A percentile compares a stretch with the other conserved stretches of the same genome.
These are phyloP conservation scores for Jacana jacana DNA, from an alignment of 2,113 vertebrate species.

Conservation along the genomic window DNA sequence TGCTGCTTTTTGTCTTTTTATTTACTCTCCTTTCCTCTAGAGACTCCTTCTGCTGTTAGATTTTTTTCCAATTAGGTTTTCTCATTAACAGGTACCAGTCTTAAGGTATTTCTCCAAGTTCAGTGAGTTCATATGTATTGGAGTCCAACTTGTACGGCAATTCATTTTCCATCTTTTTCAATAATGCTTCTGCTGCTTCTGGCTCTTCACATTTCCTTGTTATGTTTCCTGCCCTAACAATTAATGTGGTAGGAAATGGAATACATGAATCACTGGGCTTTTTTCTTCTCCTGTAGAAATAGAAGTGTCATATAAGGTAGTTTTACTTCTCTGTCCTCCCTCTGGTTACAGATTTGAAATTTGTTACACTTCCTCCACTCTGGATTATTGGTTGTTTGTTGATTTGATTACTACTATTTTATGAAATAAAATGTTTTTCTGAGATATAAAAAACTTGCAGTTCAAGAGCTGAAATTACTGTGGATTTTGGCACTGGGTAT, in stretches of 20 bases:
- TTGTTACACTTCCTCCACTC: neutral
- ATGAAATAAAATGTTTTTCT: neutral
- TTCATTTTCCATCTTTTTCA: neutral
- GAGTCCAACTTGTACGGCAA: neutral
- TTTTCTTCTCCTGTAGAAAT: neutral
- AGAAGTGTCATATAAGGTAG: neutral
- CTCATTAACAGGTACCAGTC: neutral
- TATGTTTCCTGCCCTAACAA: neutral
- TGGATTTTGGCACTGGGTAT: neutral
- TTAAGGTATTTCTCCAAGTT: neutral
- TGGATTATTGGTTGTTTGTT: neutral
- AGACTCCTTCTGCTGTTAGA: neutral
- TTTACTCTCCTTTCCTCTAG: neutral
- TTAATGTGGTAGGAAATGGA: neutral
- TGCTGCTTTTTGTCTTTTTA: neutral
- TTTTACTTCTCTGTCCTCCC: neutral
- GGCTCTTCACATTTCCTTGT: neutral
- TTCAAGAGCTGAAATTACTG: neutral
- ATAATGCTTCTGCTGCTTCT: neutral
- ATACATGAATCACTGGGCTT: accelerated
- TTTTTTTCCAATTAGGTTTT: slow-evolving; percentile 9
- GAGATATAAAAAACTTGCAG: neutral
- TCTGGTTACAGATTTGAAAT: neutral
- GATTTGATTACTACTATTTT: neutral
- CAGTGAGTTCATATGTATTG: neutral